Evolutionary conservation across 1,140 invertebrate genomes (phyloP).

Genomic region (Hirudo medicinalis): DNA sequence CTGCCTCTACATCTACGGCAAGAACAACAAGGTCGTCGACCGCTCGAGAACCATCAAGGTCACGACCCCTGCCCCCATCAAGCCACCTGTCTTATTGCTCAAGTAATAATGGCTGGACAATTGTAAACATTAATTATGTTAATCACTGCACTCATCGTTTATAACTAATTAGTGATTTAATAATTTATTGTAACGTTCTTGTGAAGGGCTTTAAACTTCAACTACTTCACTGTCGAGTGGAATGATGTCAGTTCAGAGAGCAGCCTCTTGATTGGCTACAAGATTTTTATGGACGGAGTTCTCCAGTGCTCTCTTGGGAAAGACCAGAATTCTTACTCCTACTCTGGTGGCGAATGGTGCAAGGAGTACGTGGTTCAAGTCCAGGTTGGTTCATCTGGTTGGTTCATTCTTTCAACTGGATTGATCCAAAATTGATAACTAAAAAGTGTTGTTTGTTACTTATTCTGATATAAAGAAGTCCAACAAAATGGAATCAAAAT

Average conservation of each 20-base stretch:
- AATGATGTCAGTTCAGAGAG: constrained; percentile 40
- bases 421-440: too few relatives aligned
- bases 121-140: not conserved
- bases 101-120: not conserved
- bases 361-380: constrained; percentile 41
- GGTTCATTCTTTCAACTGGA: too few relatives aligned
- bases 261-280: constrained; percentile 39
- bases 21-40: constrained; percentile 34
- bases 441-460: too few relatives aligned
- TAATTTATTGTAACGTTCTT: constrained; percentile 15
- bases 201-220: constrained; percentile 40
- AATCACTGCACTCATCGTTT: too few relatives aligned
- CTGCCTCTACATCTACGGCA: constrained; percentile 32
- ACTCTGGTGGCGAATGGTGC: constrained; percentile 38
- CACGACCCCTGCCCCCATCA: constrained; percentile 39
- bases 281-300: constrained; percentile 40
- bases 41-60: constrained; percentile 36
- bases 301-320: constrained; percentile 33
- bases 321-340: constrained; percentile 37
- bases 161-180: not conserved
- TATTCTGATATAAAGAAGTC: not conserved
- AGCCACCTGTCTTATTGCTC: constrained; percentile 19
- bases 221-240: constrained; percentile 41
- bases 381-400: constrained; percentile 29
- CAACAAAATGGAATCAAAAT: too few relatives aligned